Percentiles rank a stretch among this genome's conserved stretches.
Conservation (phyloP, 2,797 vertebrate genomes). For the Clamator glandarius region DNA sequence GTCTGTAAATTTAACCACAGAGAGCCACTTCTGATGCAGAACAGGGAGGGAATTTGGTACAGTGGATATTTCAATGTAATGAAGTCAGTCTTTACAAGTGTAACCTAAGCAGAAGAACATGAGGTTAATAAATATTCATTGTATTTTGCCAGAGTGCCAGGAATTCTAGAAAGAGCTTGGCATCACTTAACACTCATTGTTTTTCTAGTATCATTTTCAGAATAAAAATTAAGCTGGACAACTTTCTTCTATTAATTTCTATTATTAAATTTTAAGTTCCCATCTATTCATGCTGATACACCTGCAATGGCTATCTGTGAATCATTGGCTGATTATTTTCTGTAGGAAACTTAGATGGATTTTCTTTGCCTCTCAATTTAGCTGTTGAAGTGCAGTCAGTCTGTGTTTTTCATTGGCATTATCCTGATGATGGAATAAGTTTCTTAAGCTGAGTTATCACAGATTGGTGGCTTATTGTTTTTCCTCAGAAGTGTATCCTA, state of each 20-base stretch:
- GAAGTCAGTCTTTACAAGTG: no score
- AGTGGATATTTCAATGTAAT: not conserved
- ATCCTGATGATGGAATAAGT: not conserved
- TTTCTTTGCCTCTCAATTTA: not conserved
- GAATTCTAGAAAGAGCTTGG: slow-evolving; percentile 20
- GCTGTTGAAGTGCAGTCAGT: not conserved
- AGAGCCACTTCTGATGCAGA: not conserved
- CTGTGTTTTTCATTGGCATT: not conserved
- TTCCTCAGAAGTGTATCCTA: not conserved
- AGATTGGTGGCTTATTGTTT: not conserved
- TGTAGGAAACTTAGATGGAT: not conserved
- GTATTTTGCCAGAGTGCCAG: not conserved
- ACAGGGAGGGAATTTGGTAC: not conserved
- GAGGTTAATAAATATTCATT: not conserved
- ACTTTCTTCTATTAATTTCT: not conserved
- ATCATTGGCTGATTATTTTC: slow-evolving; percentile 52
- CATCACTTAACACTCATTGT: not conserved
- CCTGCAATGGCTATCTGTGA: slow-evolving; percentile 25
- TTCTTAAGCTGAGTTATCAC: not conserved
- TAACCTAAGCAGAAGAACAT: not conserved
- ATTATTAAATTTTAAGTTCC: slow-evolving; percentile 25
- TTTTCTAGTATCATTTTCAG: slow-evolving; percentile 26
- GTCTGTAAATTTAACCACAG: not conserved
- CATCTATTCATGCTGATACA: slow-evolving; percentile 43
- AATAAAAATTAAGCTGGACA: slow-evolving; percentile 18